phyloP scores from a whole-genome alignment of 1,140 invertebrate genomes.

The Latrodectus geometricus region DNA sequence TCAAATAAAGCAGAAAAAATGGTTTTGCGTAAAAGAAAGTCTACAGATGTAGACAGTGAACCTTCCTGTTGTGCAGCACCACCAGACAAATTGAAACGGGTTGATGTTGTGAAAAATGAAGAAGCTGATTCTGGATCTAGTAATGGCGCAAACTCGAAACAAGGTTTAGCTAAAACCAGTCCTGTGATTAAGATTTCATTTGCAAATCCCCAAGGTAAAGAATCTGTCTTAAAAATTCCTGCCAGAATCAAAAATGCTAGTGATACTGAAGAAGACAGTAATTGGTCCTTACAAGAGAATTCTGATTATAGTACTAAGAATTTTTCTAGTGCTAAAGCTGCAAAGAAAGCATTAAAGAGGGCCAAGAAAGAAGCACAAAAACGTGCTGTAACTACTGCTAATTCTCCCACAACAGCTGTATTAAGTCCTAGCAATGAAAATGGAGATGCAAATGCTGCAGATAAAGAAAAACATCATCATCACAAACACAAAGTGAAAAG shows the following conservation, averaged over 20 bases:
- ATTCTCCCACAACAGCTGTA: slow-evolving; percentile 41
- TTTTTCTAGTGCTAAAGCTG: slow-evolving; percentile 77
- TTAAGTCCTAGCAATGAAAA: slow-evolving; percentile 58
- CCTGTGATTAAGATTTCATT: slow-evolving; percentile 84
- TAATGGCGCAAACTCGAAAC: slow-evolving; percentile 67
- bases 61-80: slow-evolving; percentile 12
- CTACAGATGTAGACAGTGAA: slow-evolving; percentile 41
- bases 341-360: slow-evolving; percentile 81
- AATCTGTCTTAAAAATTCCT: slow-evolving; percentile 88
- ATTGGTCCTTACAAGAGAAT: slow-evolving; percentile 61
- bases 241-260: slow-evolving; percentile 71
- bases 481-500: slow-evolving; percentile 69
- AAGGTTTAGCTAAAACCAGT: slow-evolving; percentile 66
- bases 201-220: slow-evolving; percentile 80
- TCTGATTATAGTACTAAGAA: slow-evolving; percentile 66
- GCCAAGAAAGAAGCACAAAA: slow-evolving; percentile 83
- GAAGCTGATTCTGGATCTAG: slow-evolving; percentile 62
- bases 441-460: slow-evolving; percentile 67
- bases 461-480: slow-evolving; percentile 70
- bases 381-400: slow-evolving; percentile 69
- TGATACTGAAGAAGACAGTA: slow-evolving; percentile 62
- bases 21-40: slow-evolving; percentile 49
- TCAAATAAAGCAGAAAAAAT: slow-evolving; percentile 55
- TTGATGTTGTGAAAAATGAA: slow-evolving; percentile 46
- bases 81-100: slow-evolving; percentile 57